Evolutionary conservation across 2,888 invertebrate species (phyloP), one percentile per base, ranked within the genome.

Genomic region (Acrocyrtus sp.): DNA sequence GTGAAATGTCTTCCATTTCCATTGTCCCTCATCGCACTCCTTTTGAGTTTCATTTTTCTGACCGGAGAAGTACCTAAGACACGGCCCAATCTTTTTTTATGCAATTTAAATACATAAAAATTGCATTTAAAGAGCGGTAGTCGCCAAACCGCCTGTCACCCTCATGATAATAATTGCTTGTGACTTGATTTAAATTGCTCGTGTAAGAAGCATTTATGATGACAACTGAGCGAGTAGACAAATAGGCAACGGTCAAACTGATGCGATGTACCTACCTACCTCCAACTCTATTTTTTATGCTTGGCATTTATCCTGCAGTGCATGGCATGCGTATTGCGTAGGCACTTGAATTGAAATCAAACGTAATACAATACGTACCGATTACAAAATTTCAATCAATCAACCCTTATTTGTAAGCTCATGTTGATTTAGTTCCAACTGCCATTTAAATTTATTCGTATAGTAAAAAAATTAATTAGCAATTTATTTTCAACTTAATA

Each of bases 101-200:
- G 3, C 2, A n/a, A 41, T n/a, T 41, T 41, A 2, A 41, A 41
- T 8, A 6, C 15, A 41, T 17, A 17, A 2, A 17, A 3, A 22
- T 50, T 50, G 5, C 29, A 21, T 51, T 41, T 56, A 41, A 56
- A 56, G 56, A 56, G 56, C 8, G 41, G 56, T 8, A 56, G n/a
- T n/a, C n/a, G n/a, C n/a, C n/a, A n/a, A n/a, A n/a, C n/a, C n/a
- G 56, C 56, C 22, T 56, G 56, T 56, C 56, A 56, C 34, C 56
- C 19, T 56, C 39, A 56, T 41, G 15, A 56, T 51, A 51, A 45
- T n/a, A 51, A 56, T 56, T 41, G 41, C 22, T 22, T 10, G 27
- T 27, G 56, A 56, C 39, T 56, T 56, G 56, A 56, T 56, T 56
- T 56, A 56, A 56, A 56, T 56, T 53, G 19, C 53, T 53, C n/a